Evolutionary conservation across 2,888 invertebrate species (phyloP).

Genomic region (Amblyjoppa proteus): DNA sequence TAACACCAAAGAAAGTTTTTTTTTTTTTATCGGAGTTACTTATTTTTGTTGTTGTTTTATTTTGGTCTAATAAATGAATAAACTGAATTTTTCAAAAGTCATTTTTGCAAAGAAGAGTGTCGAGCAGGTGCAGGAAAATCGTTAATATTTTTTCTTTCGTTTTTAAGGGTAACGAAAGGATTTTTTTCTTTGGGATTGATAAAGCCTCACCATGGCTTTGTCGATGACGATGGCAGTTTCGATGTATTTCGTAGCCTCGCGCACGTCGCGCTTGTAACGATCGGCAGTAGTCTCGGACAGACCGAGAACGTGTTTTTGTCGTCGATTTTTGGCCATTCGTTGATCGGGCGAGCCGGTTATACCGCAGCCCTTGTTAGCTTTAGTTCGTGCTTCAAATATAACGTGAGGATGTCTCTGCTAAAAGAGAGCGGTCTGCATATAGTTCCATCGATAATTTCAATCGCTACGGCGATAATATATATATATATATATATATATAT

Average conservation of each 20-base stretch:
- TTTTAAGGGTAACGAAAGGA: background rate
- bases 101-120: too few species aligned
- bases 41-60: too few species aligned
- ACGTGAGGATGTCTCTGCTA: slow-evolving; percentile 99
- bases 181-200: background rate
- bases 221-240: slow-evolving; percentile 98
- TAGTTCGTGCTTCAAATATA: slow-evolving; percentile 97
- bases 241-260: slow-evolving; percentile 97
- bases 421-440: slow-evolving; percentile 87
- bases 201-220: slow-evolving; percentile 93
- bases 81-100: too few species aligned
- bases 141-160: too few species aligned
- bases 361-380: slow-evolving; percentile 96
- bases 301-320: slow-evolving; percentile 87
- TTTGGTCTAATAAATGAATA: too few species aligned
- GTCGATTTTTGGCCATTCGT: slow-evolving; percentile 88
- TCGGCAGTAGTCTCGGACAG: slow-evolving; percentile 81
- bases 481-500: too few species aligned
- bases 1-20: too few species aligned
- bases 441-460: slow-evolving; percentile 68
- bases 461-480: background rate
- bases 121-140: too few species aligned
- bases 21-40: too few species aligned
- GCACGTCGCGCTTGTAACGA: slow-evolving; percentile 91
- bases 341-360: slow-evolving; percentile 92